These are phyloP conservation scores for Mormyrus lacerda DNA, from an alignment of 2,113 vertebrate genomes.

Conservation along the genomic window DNA sequence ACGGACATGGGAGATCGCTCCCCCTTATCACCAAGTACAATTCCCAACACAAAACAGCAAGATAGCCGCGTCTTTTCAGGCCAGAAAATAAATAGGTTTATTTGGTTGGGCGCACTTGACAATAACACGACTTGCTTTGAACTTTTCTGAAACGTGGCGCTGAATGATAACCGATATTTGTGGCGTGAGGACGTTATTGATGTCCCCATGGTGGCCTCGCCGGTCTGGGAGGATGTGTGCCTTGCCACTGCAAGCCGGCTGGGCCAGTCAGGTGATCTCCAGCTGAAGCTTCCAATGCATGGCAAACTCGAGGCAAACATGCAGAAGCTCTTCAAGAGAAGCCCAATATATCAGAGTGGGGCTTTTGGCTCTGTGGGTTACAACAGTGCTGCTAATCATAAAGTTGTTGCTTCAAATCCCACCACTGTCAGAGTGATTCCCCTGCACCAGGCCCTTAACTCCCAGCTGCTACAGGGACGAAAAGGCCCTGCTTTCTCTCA, in stretches of 20 bases:
- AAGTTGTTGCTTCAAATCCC: neutral
- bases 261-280: neutral
- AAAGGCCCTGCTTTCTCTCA: neutral
- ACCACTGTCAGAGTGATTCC: neutral
- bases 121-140: constrained; percentile 10
- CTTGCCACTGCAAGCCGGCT: neutral
- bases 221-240: neutral
- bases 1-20: neutral
- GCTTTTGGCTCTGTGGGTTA: neutral
- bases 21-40: constrained; percentile 12
- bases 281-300: neutral
- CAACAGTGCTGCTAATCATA: neutral
- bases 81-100: constrained; percentile 6
- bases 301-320: neutral
- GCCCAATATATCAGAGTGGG: neutral
- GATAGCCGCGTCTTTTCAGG: neutral
- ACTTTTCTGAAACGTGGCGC: neutral
- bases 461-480: neutral
- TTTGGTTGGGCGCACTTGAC: neutral
- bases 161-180: neutral
- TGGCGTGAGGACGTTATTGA: neutral
- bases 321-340: neutral
- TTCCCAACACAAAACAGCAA: neutral
- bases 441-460: neutral
- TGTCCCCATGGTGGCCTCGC: neutral